A percentile compares a stretch with the other conserved stretches of the same genome.
Conservation (phyloP, 2,888 invertebrate species). For the Fragum whitleyi region DNA sequence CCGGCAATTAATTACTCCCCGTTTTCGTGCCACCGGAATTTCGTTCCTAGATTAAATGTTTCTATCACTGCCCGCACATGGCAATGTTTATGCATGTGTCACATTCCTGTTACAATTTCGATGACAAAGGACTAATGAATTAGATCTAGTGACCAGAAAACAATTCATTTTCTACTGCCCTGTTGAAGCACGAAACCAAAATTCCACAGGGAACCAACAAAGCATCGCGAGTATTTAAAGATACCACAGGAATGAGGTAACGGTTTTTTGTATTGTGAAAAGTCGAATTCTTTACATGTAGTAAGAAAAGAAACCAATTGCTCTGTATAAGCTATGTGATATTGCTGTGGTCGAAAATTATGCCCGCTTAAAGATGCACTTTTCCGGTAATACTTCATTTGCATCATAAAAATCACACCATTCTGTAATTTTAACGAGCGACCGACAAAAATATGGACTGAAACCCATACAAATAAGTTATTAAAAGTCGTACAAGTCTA, state of each 20-base stretch:
- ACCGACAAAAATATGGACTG: no score
- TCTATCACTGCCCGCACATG: conserved; percentile 14
- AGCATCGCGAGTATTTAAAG: not conserved
- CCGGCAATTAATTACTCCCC: conserved; percentile 13
- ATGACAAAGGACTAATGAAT: conserved; percentile 32
- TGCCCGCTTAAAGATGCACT: no score
- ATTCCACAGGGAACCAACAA: not conserved
- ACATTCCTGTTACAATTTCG: conserved; percentile 14
- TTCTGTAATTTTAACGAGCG: no score
- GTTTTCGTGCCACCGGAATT: not conserved
- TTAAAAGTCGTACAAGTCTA: no score
- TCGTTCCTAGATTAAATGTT: not conserved
- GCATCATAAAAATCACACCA: no score
- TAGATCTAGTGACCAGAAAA: conserved; percentile 28
- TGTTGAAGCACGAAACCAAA: not conserved
- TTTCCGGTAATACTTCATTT: no score
- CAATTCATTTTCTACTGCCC: conserved; percentile 7
- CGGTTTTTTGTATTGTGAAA: no score
- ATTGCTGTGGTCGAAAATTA: no score
- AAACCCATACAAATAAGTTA: no score
- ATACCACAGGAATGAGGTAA: not conserved
- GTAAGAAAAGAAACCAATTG: no score
- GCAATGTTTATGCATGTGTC: conserved; percentile 25
- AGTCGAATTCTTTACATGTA: no score
- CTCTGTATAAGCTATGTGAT: no score